These are phyloP conservation scores for Luperina testacea DNA, from an alignment of 2,888 invertebrate genomes.

Conservation along the genomic window DNA sequence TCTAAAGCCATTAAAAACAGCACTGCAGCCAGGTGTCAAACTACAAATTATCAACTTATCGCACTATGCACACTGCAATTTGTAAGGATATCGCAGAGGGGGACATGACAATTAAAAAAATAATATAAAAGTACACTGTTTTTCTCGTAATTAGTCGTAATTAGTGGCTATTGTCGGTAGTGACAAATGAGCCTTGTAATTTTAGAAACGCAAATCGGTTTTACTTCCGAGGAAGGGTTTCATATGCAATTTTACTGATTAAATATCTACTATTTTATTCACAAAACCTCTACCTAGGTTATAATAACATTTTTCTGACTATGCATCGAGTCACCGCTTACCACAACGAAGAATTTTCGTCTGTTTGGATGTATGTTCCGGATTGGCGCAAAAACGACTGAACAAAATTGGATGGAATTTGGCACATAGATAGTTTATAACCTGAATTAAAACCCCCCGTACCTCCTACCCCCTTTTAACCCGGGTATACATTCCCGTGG, in stretches of 20 bases:
- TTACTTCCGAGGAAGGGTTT: neutral
- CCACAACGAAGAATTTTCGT: neutral
- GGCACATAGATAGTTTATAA: neutral
- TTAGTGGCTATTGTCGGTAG: constrained; percentile 26
- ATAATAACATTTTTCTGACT: too few relatives aligned
- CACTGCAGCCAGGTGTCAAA: constrained; percentile 82
- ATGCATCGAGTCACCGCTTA: too few relatives aligned
- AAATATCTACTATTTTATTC: too few relatives aligned
- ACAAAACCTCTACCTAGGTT: too few relatives aligned
- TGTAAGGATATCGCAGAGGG: constrained; percentile 60
- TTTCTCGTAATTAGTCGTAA: constrained; percentile 53
- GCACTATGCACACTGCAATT: constrained; percentile 71
- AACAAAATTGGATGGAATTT: neutral
- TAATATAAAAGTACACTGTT: constrained; percentile 46
- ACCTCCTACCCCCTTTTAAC: too few relatives aligned
- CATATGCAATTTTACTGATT: neutral
- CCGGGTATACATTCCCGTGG: neutral
- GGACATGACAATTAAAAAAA: constrained; percentile 61
- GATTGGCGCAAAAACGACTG: neutral
- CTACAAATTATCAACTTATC: constrained; percentile 86
- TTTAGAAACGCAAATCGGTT: constrained; percentile 11
- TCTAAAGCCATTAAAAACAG: constrained; percentile 45
- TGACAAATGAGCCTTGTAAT: constrained; percentile 27
- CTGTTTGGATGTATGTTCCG: neutral
- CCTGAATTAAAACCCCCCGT: too few relatives aligned